Percentiles rank a stretch among this genome's conserved stretches.
phyloP scores from a whole-genome alignment of 2,888 invertebrate species.

The Heliconius cydno region DNA sequence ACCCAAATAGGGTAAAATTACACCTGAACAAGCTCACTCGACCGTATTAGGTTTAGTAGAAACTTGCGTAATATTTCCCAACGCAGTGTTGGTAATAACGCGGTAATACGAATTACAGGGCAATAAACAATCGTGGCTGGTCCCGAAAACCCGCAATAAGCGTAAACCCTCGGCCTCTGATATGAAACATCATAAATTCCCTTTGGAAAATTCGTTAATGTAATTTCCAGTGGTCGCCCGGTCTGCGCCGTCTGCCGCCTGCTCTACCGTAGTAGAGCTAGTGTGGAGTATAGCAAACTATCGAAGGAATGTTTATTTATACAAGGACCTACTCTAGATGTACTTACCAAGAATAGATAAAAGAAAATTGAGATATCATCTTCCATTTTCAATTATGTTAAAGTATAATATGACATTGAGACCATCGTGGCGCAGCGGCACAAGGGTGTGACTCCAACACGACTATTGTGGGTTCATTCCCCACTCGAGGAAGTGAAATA shows the following conservation, averaged over 20 bases:
- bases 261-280: no score
- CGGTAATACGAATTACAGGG: slow-evolving; percentile 19
- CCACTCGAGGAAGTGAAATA: no score
- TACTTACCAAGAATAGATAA: neutral
- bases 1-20: neutral
- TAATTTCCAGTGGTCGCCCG: slow-evolving; percentile 9
- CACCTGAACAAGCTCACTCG: slow-evolving; percentile 1
- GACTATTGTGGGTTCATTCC: no score
- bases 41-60: slow-evolving; percentile 4
- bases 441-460: no score
- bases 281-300: neutral
- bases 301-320: neutral
- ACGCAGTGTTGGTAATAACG: slow-evolving; percentile 22
- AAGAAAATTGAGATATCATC: neutral
- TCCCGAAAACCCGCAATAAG: slow-evolving; percentile 22
- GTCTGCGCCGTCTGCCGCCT: neutral
- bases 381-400: no score
- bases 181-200: slow-evolving; percentile 27
- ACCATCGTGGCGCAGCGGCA: no score
- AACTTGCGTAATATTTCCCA: slow-evolving; percentile 9
- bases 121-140: slow-evolving; percentile 25
- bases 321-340: no score
- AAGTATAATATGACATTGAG: no score
- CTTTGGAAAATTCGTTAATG: slow-evolving; percentile 26
- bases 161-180: slow-evolving; percentile 24